Base-by-base conservation (phyloP, 2,797 vertebrate species). In the Jordanella pulchra region DNA sequence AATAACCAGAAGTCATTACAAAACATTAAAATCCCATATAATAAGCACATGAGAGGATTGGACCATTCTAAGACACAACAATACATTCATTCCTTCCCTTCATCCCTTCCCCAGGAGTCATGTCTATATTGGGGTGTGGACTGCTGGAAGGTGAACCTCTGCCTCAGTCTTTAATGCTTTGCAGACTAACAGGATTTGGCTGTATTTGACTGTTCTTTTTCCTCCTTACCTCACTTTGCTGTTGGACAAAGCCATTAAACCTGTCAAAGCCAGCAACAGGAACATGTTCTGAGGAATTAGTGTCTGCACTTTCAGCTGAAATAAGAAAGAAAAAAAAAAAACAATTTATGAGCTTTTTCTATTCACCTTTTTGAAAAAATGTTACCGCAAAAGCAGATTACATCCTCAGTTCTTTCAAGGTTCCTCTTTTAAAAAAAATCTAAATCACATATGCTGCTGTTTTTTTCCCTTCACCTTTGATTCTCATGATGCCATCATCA, bases 401-500 rank as follows among this genome's bases (percentile, higher is more conserved):
- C 3, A n/a, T 17, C 45, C 14, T 51, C 60, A 48, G 69, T 66
- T 74, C 53, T 74, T 81, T 72, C 69, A 7, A 71, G 2, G 23
- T 69, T 70, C 23, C 67, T 25, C 12, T 42, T 25, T 68, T 3
- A 42, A 25, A 12, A 4, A 54, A 54, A 12, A 54, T 54, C 25
- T 23, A 12, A 18, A 27, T 27, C 4, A 25, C n/a, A 54, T 6
- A 25, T 25, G 15, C 14, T 44, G n/a, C 13, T 1, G 63, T 12
- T 14, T 17, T 17, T 6, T 73, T 63, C n/a, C 11, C 7, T 51
- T 92, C 81, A 99, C 97, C 94, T 87, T 90, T 95, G 67, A 99
- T 71, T 72, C 91, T 91, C 90, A 98, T 96, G 21, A 96, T 74
- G 0, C 96, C 96, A 0, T 99, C 96, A 0, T 98, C 96, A 35